Evolutionary conservation across 2,113 vertebrate species (phyloP), one percentile per base, ranked within the genome.

Genomic region (Geothlypis trichas): DNA sequence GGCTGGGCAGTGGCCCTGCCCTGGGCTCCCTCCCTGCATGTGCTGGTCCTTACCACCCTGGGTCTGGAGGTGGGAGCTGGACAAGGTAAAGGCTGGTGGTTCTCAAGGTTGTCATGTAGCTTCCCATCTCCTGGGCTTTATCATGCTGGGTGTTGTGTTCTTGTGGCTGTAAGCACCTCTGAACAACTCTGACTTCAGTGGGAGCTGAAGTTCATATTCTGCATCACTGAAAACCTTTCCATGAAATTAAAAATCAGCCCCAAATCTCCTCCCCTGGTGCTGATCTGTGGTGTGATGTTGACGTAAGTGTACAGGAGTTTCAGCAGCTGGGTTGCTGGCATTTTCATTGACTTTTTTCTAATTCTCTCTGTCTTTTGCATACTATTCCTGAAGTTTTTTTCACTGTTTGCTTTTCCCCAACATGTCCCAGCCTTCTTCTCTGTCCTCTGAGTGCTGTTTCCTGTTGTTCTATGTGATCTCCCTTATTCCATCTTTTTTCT

Each of bases 401-500:
- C 57, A 44, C 37, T 72, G 44, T 71, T 59, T 87, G 63, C 63
- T 88, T 94, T 96, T 61, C 26, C 55, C 42, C 82, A 77, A 19
- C 44, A 73, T 67, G 35, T n/a, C 62, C 67, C 42, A 83, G 54
- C 51, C 72, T 88, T 93, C 90, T 63, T 80, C 75, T 67, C 87
- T 85, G 63, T 77, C 47, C 35, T 80, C 54, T 49, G 37, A 79
- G 65, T 9, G 0, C 75, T 77, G 92, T 73, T 95, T 91, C 90
- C 92, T 96, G 90, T 91, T 83, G 67, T 88, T 95, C 75, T 83
- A 47, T 89, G 58, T 80, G 89, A 82, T 93, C 90, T 92, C 79
- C 75, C 92, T 93, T 86, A 67, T 90, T 90, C 92, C 93, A 90
- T 91, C 91, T 96, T 97, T 94, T 84, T 95, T 96, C 77, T 94